phyloP scores from a whole-genome alignment of 1,140 invertebrate genomes.

The Pygmarrhopalites habei region DNA sequence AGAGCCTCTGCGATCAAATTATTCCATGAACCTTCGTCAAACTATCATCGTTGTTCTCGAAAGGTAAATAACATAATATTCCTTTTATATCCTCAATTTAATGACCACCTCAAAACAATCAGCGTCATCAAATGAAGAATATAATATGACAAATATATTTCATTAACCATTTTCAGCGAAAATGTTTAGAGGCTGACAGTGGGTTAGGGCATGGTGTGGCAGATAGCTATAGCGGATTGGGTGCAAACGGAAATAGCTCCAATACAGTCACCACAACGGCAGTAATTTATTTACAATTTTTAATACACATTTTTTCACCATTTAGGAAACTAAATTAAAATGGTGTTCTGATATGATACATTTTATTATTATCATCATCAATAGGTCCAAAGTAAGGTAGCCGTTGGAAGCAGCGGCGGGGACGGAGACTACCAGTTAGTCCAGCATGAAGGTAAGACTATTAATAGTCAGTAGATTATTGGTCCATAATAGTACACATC shows the following conservation, averaged over 20 bases:
- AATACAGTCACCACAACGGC: conserved; percentile 57
- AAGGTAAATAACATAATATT: conserved; percentile 38
- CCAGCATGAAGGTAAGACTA: conserved; percentile 96
- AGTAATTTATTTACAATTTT: too few relatives aligned
- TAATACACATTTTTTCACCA: too few relatives aligned
- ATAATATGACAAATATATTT: too few relatives aligned
- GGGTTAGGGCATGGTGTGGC: conserved; percentile 34
- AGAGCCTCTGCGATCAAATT: conserved; percentile 40
- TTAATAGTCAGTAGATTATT: too few relatives aligned
- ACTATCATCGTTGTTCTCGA: conserved; percentile 39
- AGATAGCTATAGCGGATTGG: conserved; percentile 31
- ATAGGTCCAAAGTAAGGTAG: conserved; percentile 66
- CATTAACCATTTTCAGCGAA: conserved; percentile 29
- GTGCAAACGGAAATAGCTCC: conserved; percentile 24
- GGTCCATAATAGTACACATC: too few relatives aligned
- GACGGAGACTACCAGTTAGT: conserved; percentile 98
- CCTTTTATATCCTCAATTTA: too few relatives aligned
- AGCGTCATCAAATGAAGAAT: too few relatives aligned
- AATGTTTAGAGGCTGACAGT: conserved; percentile 35
- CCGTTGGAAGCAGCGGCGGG: conserved; percentile 55
- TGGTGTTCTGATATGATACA: too few relatives aligned
- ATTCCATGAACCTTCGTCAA: conserved; percentile 36
- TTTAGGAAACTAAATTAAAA: too few relatives aligned
- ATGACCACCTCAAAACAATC: too few relatives aligned
- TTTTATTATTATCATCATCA: too few relatives aligned